A percentile compares a stretch with the other conserved stretches of the same genome.
Evolutionary conservation across 2,797 vertebrate genomes (phyloP).

Genomic region (Pangasius sanitwongsei): DNA sequence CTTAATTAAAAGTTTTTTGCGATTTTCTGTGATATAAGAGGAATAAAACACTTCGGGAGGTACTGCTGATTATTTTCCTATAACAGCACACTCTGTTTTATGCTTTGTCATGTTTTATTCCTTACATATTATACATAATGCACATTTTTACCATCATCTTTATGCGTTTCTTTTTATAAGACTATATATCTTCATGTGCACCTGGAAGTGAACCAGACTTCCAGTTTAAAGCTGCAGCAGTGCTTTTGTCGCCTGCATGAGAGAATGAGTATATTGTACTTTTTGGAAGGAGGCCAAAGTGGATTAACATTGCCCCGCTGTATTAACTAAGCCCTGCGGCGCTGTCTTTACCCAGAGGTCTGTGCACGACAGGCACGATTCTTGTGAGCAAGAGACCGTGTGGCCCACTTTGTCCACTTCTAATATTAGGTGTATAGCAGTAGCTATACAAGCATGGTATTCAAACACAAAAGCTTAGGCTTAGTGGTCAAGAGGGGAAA

Average conservation of each 20-base stretch:
- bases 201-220: not conserved
- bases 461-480: constrained; percentile 35
- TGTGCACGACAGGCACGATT: not conserved
- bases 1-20: not conserved
- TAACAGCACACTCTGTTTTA: not conserved
- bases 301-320: constrained; percentile 30
- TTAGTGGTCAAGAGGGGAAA: constrained; percentile 37
- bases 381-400: not conserved
- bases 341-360: constrained; percentile 21
- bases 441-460: not conserved
- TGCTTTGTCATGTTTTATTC: not conserved
- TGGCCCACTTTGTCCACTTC: constrained; percentile 17
- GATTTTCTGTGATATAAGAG: not conserved
- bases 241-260: constrained; percentile 2
- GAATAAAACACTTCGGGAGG: not conserved
- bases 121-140: not conserved
- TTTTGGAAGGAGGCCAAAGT: constrained; percentile 31
- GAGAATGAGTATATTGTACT: constrained; percentile 26
- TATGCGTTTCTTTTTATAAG: not conserved
- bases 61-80: not conserved
- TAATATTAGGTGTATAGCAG: not conserved
- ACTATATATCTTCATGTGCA: not conserved
- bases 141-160: not conserved
- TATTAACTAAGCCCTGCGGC: constrained; percentile 29
- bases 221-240: constrained; percentile 1